Base-by-base conservation (phyloP, 1,140 invertebrate genomes). In the Euschistus heros region DNA sequence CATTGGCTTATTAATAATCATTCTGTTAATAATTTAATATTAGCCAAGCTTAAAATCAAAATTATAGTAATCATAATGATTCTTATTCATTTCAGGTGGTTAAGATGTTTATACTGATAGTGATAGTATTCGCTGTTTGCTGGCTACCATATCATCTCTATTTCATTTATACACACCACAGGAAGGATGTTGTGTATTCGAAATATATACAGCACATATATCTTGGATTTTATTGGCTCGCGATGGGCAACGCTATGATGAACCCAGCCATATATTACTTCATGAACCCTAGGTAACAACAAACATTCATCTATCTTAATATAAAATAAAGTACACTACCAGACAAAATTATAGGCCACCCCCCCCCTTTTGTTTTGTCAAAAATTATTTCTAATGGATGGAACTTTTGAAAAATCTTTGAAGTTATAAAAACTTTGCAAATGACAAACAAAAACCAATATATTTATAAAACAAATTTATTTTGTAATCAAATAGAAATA, bases 181-280 rank as follows among this genome's bases (percentile, higher is more conserved):
- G 91, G 74, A 82, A 82, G 13, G 80, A 82, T 13, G 79, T 91
- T n/a, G 75, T 85, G 22, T 84, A 84, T 70, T 83, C 80, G 65
- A 81, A 80, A 66, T 88, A 89, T 71, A 84, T 91, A 0, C 88
- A 90, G 72, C 88, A 91, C 68, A 77, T 92, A 47, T 89, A 87
- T 75, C 76, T 94, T 10, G 81, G 81, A 6, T 92, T 93, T 74
- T 94, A 94, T 71, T 94, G 89, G 88, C 77, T 94, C 17, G 92
- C 92, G 3, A 94, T 94, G 92, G 86, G 88, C 2, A 93, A 92
- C 71, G 87, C 89, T 0, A 91, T 92, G 86, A 88, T 92, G 62
- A 94, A 94, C 76, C 91, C 91, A 0, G 82, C 94, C 50, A 91
- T 94, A 46, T 93, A 94, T 74, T 94, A 92, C 74, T 92, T 88